Evolutionary conservation across 2,888 invertebrate genomes (phyloP).

Genomic region (Gymnosoma rotundatum): DNA sequence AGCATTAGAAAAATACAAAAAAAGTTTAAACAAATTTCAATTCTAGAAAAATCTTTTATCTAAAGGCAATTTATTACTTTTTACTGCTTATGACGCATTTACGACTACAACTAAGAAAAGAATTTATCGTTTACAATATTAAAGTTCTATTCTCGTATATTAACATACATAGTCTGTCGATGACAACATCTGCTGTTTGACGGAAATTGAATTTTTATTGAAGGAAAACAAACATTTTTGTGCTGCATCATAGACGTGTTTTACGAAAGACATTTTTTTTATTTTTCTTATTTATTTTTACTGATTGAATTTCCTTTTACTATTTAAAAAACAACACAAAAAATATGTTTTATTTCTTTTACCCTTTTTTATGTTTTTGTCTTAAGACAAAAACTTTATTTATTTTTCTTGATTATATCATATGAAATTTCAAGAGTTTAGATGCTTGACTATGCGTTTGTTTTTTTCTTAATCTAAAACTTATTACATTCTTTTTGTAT

Average conservation of each 20-base stretch:
- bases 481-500: constrained; percentile 24
- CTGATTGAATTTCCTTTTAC: constrained; percentile 67
- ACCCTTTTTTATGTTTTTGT: constrained; percentile 42
- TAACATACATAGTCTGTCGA: constrained; percentile 29
- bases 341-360: constrained; percentile 34
- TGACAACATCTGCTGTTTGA: constrained; percentile 77
- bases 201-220: constrained; percentile 80
- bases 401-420: constrained; percentile 48
- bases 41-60: neutral
- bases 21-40: neutral
- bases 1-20: no score
- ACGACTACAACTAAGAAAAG: neutral
- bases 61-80: neutral
- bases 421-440: constrained; percentile 40
- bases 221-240: constrained; percentile 79
- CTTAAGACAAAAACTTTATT: neutral
- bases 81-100: neutral
- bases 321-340: constrained; percentile 18
- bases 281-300: constrained; percentile 50
- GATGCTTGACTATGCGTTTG: constrained; percentile 26
- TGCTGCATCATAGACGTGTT: constrained; percentile 63
- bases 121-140: neutral
- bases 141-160: neutral
- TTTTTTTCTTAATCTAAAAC: constrained; percentile 16
- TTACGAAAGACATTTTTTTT: constrained; percentile 8